Percentiles rank a stretch among this genome's conserved stretches.
Conservation (phyloP, 2,797 vertebrate genomes). For the Onychomys leucogaster region DNA sequence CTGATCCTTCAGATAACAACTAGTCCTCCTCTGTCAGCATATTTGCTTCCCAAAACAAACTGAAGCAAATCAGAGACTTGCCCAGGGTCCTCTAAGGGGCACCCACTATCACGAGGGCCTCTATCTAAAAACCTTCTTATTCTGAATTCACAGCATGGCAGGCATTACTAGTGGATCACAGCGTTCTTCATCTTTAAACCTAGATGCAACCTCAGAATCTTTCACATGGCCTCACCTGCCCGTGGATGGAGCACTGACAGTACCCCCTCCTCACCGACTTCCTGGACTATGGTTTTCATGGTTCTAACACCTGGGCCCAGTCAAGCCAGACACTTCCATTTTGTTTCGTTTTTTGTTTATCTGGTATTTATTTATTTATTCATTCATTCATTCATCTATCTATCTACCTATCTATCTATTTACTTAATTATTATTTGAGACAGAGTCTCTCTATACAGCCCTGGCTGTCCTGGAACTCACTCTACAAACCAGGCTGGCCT, state of each 20-base stretch:
- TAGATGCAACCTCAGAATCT: neutral
- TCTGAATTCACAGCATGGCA: conserved; percentile 3
- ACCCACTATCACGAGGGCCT: neutral
- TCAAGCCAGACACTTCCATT: neutral
- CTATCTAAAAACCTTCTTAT: neutral
- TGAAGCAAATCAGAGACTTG: neutral
- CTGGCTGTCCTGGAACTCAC: neutral
- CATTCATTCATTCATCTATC: too few species aligned
- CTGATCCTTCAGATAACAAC: neutral
- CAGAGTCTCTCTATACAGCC: neutral
- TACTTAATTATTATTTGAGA: neutral
- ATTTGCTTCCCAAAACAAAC: neutral
- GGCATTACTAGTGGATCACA: conserved; percentile 55
- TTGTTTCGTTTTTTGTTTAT: neutral
- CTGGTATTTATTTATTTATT: neutral
- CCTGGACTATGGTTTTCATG: neutral
- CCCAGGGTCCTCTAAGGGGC: neutral
- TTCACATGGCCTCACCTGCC: neutral
- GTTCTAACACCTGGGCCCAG: neutral
- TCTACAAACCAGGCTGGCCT: neutral
- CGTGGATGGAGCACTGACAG: neutral
- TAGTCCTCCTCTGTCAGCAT: neutral
- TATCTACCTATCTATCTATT: neutral
- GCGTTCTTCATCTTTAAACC: neutral
- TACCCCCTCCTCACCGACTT: too few species aligned